A percentile compares a stretch with the other conserved stretches of the same genome.
These are phyloP conservation scores for Danio jaintianensis DNA, from an alignment of 2,797 vertebrate species.

Conservation along the genomic window DNA sequence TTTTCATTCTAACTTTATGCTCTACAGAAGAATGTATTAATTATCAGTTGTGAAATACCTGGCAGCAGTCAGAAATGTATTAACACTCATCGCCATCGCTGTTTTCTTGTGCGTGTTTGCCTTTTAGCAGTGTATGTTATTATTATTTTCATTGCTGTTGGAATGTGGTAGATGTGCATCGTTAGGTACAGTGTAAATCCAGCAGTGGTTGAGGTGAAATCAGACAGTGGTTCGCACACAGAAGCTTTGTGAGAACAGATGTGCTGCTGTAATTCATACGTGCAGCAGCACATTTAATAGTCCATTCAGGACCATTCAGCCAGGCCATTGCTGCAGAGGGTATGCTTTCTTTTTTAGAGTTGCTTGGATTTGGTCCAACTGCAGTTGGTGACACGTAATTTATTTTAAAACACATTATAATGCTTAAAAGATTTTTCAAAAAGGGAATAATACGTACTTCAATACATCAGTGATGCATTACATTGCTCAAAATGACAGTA, in stretches of 20 bases:
- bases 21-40: not conserved
- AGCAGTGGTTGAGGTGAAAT: slow-evolving; percentile 29
- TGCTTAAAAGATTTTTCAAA: not conserved
- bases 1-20: not conserved
- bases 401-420: not conserved
- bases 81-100: not conserved
- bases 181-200: slow-evolving; percentile 54
- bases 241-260: slow-evolving; percentile 43
- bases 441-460: not conserved
- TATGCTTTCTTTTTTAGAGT: not conserved
- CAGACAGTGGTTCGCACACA: slow-evolving; percentile 43
- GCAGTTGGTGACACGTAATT: not conserved
- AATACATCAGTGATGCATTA: not conserved
- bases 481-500: not conserved
- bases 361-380: not conserved
- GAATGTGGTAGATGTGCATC: slow-evolving; percentile 46
- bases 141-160: not conserved
- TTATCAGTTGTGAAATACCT: not conserved
- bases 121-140: not conserved
- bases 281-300: slow-evolving; percentile 29
- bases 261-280: slow-evolving; percentile 31
- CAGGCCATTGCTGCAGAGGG: slow-evolving; percentile 1
- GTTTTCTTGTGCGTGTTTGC: not conserved
- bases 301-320: slow-evolving; percentile 34
- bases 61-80: not conserved